Evolutionary conservation across 2,888 invertebrate species (phyloP).

Genomic region (Lutraria lutraria): DNA sequence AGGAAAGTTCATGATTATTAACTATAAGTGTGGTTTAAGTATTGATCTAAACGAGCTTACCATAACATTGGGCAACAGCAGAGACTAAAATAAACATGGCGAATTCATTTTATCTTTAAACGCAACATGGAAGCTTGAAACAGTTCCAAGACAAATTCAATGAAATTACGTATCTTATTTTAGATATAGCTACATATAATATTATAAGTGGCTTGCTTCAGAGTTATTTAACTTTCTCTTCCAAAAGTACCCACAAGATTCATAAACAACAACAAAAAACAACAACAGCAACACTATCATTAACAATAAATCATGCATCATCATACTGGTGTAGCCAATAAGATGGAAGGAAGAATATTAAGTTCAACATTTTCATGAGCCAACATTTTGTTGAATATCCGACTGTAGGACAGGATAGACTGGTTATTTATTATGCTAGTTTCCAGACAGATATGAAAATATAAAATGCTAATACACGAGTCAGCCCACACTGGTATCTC

Average conservation of each 20-base stretch:
- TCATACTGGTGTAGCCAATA: not conserved
- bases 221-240: not conserved
- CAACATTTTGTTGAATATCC: not conserved
- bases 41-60: not conserved
- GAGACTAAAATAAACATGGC: not conserved
- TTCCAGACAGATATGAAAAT: conserved; percentile 40
- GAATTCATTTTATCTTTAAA: not conserved
- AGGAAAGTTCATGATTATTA: not conserved
- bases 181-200: not conserved
- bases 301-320: not conserved
- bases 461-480: conserved; percentile 37
- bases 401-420: not conserved
- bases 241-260: not conserved
- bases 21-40: not conserved
- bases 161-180: not conserved
- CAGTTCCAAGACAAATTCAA: not conserved
- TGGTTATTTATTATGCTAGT: conserved; percentile 35
- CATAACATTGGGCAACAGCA: not conserved
- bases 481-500: not conserved
- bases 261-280: not conserved
- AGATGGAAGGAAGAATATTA: not conserved
- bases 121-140: not conserved
- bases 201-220: not conserved
- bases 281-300: not conserved
- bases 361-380: not conserved